Evolutionary conservation across 1,140 invertebrate genomes (phyloP).

Genomic region (Eriocheir sinensis): DNA sequence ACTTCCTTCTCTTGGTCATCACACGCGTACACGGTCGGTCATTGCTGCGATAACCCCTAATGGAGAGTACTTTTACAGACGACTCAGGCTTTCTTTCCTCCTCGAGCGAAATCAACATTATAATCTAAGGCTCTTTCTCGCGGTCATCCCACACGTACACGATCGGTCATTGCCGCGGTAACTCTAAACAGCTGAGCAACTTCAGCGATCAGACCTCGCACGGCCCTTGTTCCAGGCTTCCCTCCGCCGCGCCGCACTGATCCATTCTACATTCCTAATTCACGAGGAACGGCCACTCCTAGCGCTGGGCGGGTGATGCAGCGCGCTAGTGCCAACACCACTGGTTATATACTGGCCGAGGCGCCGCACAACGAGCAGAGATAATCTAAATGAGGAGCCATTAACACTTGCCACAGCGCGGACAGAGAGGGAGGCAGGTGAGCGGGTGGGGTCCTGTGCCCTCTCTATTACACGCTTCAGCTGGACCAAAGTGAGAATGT

Average conservation of each 20-base stretch:
- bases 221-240: not conserved
- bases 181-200: not conserved
- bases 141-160: no score
- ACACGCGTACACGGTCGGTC: no score
- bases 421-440: not conserved
- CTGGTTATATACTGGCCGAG: not conserved
- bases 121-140: no score
- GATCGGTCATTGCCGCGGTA: no score
- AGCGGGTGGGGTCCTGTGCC: not conserved
- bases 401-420: not conserved
- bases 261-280: not conserved
- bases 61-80: no score
- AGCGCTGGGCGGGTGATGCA: not conserved
- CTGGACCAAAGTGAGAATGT: not conserved
- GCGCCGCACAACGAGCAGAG: not conserved
- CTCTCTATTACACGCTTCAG: not conserved
- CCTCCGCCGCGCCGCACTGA: not conserved
- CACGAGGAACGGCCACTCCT: not conserved
- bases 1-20: no score
- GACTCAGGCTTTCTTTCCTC: no score
- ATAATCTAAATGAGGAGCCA: conserved; percentile 6
- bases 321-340: conserved; percentile 9
- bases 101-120: no score
- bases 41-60: no score
- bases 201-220: not conserved